Conservation (phyloP, 2,113 vertebrate genomes). For the Aplodontia rufa region DNA sequence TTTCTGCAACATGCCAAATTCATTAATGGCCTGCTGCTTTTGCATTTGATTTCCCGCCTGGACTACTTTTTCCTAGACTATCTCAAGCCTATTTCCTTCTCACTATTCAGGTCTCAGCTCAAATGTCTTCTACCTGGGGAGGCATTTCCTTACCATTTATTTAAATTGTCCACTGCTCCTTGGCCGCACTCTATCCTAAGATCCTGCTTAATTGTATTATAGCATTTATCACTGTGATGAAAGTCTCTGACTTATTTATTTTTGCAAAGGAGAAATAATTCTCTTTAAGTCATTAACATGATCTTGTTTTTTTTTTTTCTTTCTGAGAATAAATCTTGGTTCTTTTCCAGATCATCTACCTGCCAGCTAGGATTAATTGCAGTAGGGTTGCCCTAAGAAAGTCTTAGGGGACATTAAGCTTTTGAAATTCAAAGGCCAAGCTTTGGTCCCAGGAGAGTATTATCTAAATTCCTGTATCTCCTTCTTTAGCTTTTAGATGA, state of each 20-base stretch:
- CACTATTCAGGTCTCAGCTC: not conserved
- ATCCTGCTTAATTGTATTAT: not conserved
- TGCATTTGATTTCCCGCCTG: not conserved
- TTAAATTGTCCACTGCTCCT: not conserved
- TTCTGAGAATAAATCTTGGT: not conserved
- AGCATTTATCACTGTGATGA: not conserved
- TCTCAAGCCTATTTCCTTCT: constrained; percentile 6
- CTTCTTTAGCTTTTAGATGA: not conserved
- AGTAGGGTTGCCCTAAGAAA: not conserved
- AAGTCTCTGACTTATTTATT: not conserved
- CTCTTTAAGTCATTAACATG: not conserved
- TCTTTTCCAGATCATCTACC: not conserved
- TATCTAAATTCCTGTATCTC: not conserved
- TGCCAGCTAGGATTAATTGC: not conserved
- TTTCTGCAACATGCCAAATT: constrained; percentile 29
- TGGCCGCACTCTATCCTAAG: not conserved
- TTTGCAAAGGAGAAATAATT: not conserved
- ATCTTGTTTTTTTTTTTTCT: not conserved
- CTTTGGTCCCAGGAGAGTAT: not conserved
- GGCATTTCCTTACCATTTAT: constrained; percentile 3
- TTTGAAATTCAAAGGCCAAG: constrained; percentile 9
- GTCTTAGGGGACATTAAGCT: not conserved
- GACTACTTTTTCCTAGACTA: not conserved
- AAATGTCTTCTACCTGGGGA: not conserved
- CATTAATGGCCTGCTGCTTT: not conserved